Evolutionary conservation across 2,888 invertebrate genomes (phyloP).

Genomic region (Cheilosia vulpina): DNA sequence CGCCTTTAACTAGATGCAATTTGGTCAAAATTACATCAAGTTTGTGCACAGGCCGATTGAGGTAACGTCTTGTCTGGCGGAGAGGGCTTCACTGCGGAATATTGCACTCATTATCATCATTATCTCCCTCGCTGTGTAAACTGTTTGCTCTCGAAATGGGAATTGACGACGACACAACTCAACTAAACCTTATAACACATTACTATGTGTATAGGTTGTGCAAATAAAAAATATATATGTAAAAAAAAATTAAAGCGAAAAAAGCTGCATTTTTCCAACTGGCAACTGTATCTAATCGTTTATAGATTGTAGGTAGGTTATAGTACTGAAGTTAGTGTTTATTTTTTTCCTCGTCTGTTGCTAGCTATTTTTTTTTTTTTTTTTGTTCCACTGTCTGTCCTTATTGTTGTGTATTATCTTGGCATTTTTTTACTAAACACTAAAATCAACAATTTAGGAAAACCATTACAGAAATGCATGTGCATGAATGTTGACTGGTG

Average conservation of each 20-base stretch:
- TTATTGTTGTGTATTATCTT: constrained; percentile 22
- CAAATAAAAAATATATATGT: constrained; percentile 36
- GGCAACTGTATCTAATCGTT: constrained; percentile 50
- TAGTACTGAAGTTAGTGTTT: constrained; percentile 2
- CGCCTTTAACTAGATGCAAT: constrained; percentile 2
- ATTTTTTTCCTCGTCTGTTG: constrained; percentile 12
- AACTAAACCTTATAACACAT: constrained; percentile 25
- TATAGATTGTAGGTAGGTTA: constrained; percentile 25
- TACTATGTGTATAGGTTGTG: constrained; percentile 42
- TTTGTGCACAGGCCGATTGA: not conserved
- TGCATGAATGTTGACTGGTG: not conserved
- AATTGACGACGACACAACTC: constrained; percentile 39
- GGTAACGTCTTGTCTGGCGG: not conserved
- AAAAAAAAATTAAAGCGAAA: constrained; percentile 22
- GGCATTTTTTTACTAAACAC: constrained; percentile 32
- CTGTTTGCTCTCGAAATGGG: constrained; percentile 26
- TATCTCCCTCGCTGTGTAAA: constrained; percentile 30
- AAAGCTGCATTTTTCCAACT: constrained; percentile 40
- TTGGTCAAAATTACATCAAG: not conserved
- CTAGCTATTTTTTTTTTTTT: constrained; percentile 13
- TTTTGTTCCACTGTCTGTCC: constrained; percentile 6
- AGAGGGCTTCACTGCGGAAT: not conserved
- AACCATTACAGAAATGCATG: constrained; percentile 2
- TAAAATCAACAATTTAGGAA: constrained; percentile 39
- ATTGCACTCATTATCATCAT: constrained; percentile 18